phyloP scores from a whole-genome alignment of 2,888 invertebrate species.

The Pollenia griseotomentosa region DNA sequence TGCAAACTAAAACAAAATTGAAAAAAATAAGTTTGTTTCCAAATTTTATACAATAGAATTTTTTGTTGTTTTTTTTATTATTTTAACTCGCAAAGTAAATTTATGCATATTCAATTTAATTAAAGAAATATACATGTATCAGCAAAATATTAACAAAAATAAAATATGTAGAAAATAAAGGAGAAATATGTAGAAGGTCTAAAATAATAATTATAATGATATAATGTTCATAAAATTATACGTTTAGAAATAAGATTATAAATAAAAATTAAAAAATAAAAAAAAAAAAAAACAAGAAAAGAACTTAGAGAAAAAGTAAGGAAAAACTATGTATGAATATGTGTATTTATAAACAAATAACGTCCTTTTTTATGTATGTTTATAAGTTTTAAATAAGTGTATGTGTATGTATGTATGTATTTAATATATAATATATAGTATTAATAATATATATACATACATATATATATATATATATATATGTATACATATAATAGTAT shows the following conservation, averaged over 20 bases:
- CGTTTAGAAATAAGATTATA: slow-evolving; percentile 47
- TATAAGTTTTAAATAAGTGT: slow-evolving; percentile 19
- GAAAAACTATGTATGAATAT: slow-evolving; percentile 19
- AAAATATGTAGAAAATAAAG: slow-evolving; percentile 27
- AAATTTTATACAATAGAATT: slow-evolving; percentile 57
- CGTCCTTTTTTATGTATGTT: background rate
- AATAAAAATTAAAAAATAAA: slow-evolving; percentile 48
- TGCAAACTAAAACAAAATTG: background rate
- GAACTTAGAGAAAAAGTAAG: slow-evolving; percentile 26
- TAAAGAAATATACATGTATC: slow-evolving; percentile 54
- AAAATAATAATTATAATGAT: slow-evolving; percentile 36
- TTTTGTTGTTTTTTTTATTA: slow-evolving; percentile 47
- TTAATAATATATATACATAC: too few relatives aligned
- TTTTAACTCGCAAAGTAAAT: slow-evolving; percentile 52
- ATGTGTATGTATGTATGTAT: slow-evolving; percentile 1
- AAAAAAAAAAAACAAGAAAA: slow-evolving; percentile 30
- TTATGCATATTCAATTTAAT: slow-evolving; percentile 59
- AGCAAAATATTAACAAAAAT: slow-evolving; percentile 61
- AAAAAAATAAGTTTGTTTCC: slow-evolving; percentile 16
- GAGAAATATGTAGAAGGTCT: background rate
- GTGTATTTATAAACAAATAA: background rate
- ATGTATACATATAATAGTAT: slow-evolving; percentile 38
- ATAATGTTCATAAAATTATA: slow-evolving; percentile 39
- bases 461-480: slow-evolving; percentile 2
- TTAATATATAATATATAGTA: too few relatives aligned